Percentiles rank a stretch among this genome's conserved stretches.
Conservation (phyloP, 2,888 invertebrate genomes). For the Parnassius smintheus region DNA sequence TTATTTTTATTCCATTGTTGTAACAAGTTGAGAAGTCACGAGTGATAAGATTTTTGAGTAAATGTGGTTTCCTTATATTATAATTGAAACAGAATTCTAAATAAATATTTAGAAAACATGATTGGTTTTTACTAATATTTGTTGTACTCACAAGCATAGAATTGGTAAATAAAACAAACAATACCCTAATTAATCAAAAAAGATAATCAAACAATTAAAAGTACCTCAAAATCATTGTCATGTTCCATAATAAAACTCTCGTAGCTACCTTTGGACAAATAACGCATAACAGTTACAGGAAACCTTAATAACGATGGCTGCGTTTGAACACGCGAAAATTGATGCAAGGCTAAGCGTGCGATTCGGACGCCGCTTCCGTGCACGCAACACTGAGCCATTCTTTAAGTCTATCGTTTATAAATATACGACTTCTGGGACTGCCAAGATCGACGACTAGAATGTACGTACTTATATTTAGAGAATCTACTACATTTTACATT, state of each 20-base stretch:
- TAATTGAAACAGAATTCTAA: no score
- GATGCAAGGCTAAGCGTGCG: slow-evolving; percentile 39
- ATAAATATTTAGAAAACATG: no score
- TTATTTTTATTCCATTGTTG: no score
- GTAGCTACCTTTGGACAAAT: slow-evolving; percentile 54
- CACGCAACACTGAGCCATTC: slow-evolving; percentile 61
- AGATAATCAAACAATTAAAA: not conserved
- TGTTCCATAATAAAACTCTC: slow-evolving; percentile 70
- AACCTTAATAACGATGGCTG: slow-evolving; percentile 38
- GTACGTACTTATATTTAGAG: slow-evolving; percentile 50
- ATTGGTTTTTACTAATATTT: no score
- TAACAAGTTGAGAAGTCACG: no score
- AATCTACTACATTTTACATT: slow-evolving; percentile 17
- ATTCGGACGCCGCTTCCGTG: slow-evolving; percentile 47
- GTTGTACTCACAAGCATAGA: no score
- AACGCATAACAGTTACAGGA: slow-evolving; percentile 52
- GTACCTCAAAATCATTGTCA: slow-evolving; percentile 72
- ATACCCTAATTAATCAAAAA: no score
- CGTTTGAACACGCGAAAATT: slow-evolving; percentile 36
- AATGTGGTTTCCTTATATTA: no score
- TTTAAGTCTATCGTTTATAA: slow-evolving; percentile 63
- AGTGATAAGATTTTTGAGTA: no score
- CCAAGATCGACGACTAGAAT: slow-evolving; percentile 56
- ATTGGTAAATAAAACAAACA: no score
- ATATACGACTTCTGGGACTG: slow-evolving; percentile 59